These are phyloP conservation scores for Drosophila novamexicana DNA, from an alignment of 1,140 invertebrate genomes.

Conservation along the genomic window DNA sequence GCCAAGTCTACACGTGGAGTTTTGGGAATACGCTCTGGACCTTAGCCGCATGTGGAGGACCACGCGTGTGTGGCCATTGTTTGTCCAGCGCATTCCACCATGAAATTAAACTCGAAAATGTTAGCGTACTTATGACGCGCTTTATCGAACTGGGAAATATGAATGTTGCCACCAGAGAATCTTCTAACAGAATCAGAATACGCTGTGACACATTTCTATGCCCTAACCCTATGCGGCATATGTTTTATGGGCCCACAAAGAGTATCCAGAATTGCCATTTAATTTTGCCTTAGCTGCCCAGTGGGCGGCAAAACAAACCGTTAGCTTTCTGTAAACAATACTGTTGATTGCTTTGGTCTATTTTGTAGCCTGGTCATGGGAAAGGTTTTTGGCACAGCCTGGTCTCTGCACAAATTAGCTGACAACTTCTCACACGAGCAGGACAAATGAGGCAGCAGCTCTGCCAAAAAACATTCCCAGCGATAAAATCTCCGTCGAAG, in stretches of 20 bases:
- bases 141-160: slow-evolving; percentile 60
- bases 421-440: slow-evolving; percentile 49
- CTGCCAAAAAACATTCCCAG: slow-evolving; percentile 43
- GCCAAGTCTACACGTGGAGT: slow-evolving; percentile 45
- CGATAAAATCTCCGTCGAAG: slow-evolving; percentile 52
- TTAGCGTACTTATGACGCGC: slow-evolving; percentile 47
- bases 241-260: not conserved
- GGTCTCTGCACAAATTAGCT: slow-evolving; percentile 47
- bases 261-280: not conserved
- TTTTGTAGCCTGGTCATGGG: slow-evolving; percentile 1
- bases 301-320: not conserved
- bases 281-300: not conserved
- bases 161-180: slow-evolving; percentile 29
- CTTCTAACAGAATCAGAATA: not conserved
- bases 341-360: slow-evolving; percentile 7
- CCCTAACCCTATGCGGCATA: not conserved
- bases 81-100: slow-evolving; percentile 64
- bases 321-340: not conserved
- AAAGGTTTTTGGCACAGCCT: slow-evolving; percentile 3
- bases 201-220: slow-evolving; percentile 1
- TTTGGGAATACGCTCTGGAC: slow-evolving; percentile 74
- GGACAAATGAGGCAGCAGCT: slow-evolving; percentile 56
- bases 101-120: slow-evolving; percentile 80
- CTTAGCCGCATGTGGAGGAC: slow-evolving; percentile 7
- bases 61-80: slow-evolving; percentile 52